Conservation (phyloP, 2,888 invertebrate species). For the Tinea pellionella region DNA sequence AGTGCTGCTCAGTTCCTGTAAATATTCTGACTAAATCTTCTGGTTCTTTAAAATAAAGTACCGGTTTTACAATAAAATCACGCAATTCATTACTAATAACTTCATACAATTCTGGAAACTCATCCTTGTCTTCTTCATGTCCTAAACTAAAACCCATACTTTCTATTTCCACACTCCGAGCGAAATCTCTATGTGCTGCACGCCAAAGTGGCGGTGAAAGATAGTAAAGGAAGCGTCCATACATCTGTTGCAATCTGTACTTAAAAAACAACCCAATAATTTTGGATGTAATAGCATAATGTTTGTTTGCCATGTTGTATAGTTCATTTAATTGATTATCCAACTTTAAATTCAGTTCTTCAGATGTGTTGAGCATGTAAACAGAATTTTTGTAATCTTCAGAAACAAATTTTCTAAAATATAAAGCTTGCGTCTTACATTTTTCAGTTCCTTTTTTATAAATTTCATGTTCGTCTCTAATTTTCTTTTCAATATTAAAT, state of each 20-base stretch:
- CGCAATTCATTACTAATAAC: slow-evolving; percentile 57
- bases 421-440: slow-evolving; percentile 61
- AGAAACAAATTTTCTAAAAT: slow-evolving; percentile 71
- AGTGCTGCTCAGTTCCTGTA: slow-evolving; percentile 71
- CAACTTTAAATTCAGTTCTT: slow-evolving; percentile 49
- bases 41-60: slow-evolving; percentile 68
- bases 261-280: slow-evolving; percentile 72
- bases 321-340: slow-evolving; percentile 47
- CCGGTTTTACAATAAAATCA: slow-evolving; percentile 47
- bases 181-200: slow-evolving; percentile 58
- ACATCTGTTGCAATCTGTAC: slow-evolving; percentile 72
- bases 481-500: slow-evolving; percentile 65
- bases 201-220: slow-evolving; percentile 75
- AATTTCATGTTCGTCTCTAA: slow-evolving; percentile 59
- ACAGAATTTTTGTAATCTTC: slow-evolving; percentile 72
- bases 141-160: slow-evolving; percentile 53
- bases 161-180: slow-evolving; percentile 53
- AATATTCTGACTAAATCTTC: slow-evolving; percentile 68
- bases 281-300: slow-evolving; percentile 43
- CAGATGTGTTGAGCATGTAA: slow-evolving; percentile 60
- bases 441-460: slow-evolving; percentile 55
- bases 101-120: slow-evolving; percentile 48
- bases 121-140: slow-evolving; percentile 35
- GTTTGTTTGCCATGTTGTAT: slow-evolving; percentile 45
- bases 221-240: slow-evolving; percentile 75